These are phyloP conservation scores for Teinopalpus imperialis DNA, from an alignment of 2,888 invertebrate genomes.

Conservation along the genomic window DNA sequence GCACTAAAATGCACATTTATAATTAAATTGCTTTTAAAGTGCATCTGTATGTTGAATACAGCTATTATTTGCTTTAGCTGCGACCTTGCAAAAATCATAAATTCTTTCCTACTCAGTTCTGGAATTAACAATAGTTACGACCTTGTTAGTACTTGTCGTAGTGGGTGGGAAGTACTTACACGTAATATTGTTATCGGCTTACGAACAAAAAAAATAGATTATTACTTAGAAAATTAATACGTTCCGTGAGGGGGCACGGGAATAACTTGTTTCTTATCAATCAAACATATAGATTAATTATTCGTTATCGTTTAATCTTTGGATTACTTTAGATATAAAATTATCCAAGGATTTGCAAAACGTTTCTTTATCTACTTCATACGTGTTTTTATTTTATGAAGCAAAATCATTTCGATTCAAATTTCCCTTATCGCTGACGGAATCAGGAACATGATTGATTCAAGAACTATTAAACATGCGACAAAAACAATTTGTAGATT, in stretches of 20 bases:
- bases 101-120: too few species aligned
- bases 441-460: not conserved
- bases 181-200: too few species aligned
- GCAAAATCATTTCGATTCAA: not conserved
- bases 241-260: too few species aligned
- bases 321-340: not conserved
- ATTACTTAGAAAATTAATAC: too few species aligned
- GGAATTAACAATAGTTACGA: not conserved
- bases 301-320: not conserved
- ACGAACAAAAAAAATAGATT: too few species aligned
- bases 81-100: too few species aligned
- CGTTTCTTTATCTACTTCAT: not conserved
- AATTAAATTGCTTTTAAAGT: too few species aligned
- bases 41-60: too few species aligned
- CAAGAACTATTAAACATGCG: conserved; percentile 16
- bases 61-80: too few species aligned
- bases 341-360: conserved; percentile 1
- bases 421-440: not conserved
- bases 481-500: conserved; percentile 9
- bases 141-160: not conserved
- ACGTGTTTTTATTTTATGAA: not conserved
- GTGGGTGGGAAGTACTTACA: too few species aligned
- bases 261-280: conserved; percentile 4
- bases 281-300: not conserved
- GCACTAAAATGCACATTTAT: too few species aligned